A percentile compares a stretch with the other conserved stretches of the same genome.
phyloP scores from a whole-genome alignment of 2,113 vertebrate species.

The Phylloscopus whistleri region DNA sequence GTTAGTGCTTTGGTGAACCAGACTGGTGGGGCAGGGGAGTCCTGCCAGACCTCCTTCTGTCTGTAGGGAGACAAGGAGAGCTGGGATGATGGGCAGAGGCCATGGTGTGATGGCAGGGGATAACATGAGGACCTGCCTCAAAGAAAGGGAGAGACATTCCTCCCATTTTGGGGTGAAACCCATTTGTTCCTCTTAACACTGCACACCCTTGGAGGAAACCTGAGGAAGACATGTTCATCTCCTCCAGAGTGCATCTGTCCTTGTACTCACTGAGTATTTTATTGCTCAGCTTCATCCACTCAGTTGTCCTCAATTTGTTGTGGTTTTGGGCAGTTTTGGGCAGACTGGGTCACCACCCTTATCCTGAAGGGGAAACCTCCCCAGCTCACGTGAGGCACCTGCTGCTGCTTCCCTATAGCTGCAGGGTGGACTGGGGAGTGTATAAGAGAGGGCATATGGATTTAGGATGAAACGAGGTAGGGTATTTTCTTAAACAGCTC shows the following conservation, averaged over 20 bases:
- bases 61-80: background rate
- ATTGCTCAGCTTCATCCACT: background rate
- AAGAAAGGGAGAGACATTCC: background rate
- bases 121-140: background rate
- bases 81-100: background rate
- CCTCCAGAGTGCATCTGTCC: background rate
- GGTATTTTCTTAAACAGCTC: conserved; percentile 39
- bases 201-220: background rate
- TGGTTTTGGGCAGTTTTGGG: background rate
- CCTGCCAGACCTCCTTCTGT: background rate
- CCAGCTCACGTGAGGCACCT: accelerated
- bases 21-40: too few relatives aligned
- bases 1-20: background rate
- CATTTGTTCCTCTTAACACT: background rate
- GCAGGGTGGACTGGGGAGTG: background rate
- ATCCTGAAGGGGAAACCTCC: background rate
- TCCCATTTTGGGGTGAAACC: background rate
- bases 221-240: accelerated
- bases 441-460: background rate
- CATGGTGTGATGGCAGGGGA: accelerated
- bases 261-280: background rate
- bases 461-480: background rate
- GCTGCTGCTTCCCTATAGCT: background rate
- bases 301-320: background rate
- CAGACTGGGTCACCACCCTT: background rate